Evolutionary conservation across 2,797 vertebrate species (phyloP).

Genomic region (Nannoperca australis): DNA sequence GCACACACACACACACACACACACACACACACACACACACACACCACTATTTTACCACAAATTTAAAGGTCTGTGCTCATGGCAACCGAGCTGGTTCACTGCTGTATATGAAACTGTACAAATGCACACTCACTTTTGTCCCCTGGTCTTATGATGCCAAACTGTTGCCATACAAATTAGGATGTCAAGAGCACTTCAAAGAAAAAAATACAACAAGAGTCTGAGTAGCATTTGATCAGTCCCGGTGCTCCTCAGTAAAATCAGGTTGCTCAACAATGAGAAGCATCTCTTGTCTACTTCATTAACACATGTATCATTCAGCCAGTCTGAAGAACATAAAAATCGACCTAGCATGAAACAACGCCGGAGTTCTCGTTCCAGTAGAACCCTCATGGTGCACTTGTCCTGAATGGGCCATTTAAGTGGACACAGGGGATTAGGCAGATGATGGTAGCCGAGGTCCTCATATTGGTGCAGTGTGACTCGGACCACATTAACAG

Average conservation of each 20-base stretch:
- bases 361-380: conserved; percentile 57
- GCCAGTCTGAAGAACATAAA: conserved; percentile 80
- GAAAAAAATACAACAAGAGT: conserved; percentile 22
- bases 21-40: not conserved
- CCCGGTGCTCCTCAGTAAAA: conserved; percentile 54
- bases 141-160: conserved; percentile 11
- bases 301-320: conserved; percentile 77
- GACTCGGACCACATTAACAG: conserved; percentile 84
- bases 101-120: not conserved
- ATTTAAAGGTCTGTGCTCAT: conserved; percentile 39
- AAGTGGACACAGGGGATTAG: conserved; percentile 85
- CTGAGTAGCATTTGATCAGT: conserved; percentile 53
- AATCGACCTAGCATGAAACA: conserved; percentile 80
- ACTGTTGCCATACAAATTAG: conserved; percentile 31
- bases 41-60: conserved; percentile 10
- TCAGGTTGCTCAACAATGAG: conserved; percentile 64
- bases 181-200: conserved; percentile 55
- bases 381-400: conserved; percentile 75
- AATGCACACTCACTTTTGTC: conserved; percentile 12
- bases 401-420: conserved; percentile 84
- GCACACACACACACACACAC: not conserved
- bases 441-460: conserved; percentile 75
- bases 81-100: not conserved
- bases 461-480: conserved; percentile 77
- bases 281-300: conserved; percentile 77